phyloP scores from a whole-genome alignment of 1,140 invertebrate species.

The Heliconius hewitsoni region DNA sequence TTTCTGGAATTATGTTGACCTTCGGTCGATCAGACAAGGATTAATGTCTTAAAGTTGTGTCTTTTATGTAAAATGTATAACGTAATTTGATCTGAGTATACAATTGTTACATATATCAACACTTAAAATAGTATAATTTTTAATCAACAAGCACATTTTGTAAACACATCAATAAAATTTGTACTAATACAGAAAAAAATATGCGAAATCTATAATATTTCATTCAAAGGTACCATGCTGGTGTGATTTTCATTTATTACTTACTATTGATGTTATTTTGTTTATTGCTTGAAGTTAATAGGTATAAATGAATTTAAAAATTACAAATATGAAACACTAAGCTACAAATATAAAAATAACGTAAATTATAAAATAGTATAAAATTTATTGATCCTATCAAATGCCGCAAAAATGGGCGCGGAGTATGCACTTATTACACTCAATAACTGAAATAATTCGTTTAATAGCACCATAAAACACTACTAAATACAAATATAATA shows the following conservation, averaged over 20 bases:
- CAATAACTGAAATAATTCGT: constrained; percentile 34
- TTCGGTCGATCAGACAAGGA: neutral
- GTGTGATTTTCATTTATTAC: neutral
- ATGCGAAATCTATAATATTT: neutral
- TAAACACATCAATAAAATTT: neutral
- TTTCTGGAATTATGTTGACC: neutral
- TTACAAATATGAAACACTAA: neutral
- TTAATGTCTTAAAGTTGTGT: neutral
- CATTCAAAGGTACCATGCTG: constrained; percentile 3
- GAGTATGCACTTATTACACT: constrained; percentile 25
- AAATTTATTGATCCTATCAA: constrained; percentile 31
- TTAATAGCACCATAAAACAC: constrained; percentile 23
- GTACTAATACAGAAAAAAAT: neutral
- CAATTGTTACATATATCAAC: neutral
- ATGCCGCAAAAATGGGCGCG: constrained; percentile 44
- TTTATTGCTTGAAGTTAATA: neutral
- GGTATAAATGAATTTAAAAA: neutral
- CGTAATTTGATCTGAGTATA: neutral
- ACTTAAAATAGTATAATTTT: neutral
- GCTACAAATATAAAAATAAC: neutral
- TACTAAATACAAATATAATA: constrained; percentile 18
- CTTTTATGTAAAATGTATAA: neutral
- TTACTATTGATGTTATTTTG: neutral
- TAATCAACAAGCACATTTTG: neutral
- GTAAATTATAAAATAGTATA: neutral